These are phyloP conservation scores for Mustelus asterias DNA, from an alignment of 2,113 vertebrate genomes.

Conservation along the genomic window DNA sequence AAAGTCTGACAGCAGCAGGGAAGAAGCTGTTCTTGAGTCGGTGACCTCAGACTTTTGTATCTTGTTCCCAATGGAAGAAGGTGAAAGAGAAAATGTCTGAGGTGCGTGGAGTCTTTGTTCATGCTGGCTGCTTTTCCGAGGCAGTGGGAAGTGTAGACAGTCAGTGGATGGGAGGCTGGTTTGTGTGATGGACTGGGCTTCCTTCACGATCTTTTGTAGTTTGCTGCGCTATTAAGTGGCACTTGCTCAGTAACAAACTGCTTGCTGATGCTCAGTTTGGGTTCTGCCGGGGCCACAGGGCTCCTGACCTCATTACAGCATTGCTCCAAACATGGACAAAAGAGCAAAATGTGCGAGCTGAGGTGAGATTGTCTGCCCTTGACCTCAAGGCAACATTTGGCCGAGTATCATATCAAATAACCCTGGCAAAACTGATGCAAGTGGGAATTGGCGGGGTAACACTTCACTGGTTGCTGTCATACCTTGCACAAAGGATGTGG, in stretches of 20 bases:
- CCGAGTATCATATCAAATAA: background rate
- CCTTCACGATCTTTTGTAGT: too few species aligned
- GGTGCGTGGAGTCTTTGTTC: too few species aligned
- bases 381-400: background rate
- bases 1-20: too few species aligned
- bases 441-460: background rate
- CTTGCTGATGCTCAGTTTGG: background rate
- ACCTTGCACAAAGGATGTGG: background rate
- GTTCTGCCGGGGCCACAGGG: background rate
- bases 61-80: too few species aligned
- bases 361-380: background rate
- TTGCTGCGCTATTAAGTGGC: too few species aligned
- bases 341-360: background rate
- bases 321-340: background rate
- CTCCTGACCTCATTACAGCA: background rate
- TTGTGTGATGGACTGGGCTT: too few species aligned
- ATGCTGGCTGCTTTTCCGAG: too few species aligned
- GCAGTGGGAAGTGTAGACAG: too few species aligned
- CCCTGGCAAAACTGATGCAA: background rate
- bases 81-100: too few species aligned
- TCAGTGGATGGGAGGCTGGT: too few species aligned
- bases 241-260: background rate
- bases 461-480: background rate
- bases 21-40: too few species aligned
- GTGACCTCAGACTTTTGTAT: too few species aligned